Conservation (phyloP, 2,797 vertebrate genomes). For the Taenioides sp. region DNA sequence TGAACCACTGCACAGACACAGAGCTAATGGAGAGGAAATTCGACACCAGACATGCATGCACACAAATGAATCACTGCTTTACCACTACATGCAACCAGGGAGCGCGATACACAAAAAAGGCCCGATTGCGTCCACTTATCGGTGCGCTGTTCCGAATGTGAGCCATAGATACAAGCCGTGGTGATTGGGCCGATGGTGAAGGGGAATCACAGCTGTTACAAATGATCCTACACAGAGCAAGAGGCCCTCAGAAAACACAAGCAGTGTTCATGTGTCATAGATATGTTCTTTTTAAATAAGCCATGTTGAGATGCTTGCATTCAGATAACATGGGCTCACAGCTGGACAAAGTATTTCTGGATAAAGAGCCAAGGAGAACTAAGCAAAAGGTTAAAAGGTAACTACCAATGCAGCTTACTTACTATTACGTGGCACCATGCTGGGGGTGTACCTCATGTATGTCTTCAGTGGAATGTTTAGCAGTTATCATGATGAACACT, state of each 20-base stretch:
- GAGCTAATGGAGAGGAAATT: constrained; percentile 67
- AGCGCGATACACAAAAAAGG: constrained; percentile 48
- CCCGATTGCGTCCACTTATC: constrained; percentile 50
- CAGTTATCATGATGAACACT: too few relatives aligned
- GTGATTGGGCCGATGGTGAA: constrained; percentile 51
- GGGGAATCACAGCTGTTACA: constrained; percentile 49
- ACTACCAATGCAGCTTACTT: too few relatives aligned
- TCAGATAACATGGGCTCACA: constrained; percentile 33
- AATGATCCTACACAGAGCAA: constrained; percentile 39
- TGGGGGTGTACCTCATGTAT: too few relatives aligned
- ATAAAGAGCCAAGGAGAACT: not conserved
- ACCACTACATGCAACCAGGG: constrained; percentile 38
- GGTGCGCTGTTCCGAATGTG: constrained; percentile 51
- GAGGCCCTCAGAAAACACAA: constrained; percentile 22
- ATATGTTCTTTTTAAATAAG: not conserved
- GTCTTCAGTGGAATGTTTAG: too few relatives aligned
- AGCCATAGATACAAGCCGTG: constrained; percentile 50
- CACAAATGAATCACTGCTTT: constrained; percentile 59
- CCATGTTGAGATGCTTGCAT: constrained; percentile 14
- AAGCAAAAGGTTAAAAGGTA: too few relatives aligned
- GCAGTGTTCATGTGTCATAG: constrained; percentile 5
- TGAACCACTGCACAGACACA: constrained; percentile 68
- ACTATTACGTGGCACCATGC: too few relatives aligned
- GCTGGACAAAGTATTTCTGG: constrained; percentile 21
- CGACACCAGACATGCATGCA: constrained; percentile 65